Evolutionary conservation across 1,140 invertebrate species (phyloP).

Genomic region (Lysiphlebus fabarum): DNA sequence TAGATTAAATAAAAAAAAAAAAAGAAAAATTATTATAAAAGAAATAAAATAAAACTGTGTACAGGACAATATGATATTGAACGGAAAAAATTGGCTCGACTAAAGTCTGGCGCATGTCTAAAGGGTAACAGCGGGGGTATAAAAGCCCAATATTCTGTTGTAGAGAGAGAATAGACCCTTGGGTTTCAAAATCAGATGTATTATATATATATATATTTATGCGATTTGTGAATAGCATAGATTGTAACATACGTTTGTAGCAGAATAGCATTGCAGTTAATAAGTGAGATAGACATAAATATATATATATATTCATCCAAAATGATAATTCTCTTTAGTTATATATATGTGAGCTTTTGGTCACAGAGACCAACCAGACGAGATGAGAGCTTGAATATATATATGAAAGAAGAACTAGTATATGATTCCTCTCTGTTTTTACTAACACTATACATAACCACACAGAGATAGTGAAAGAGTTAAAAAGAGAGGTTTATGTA

Average conservation of each 20-base stretch:
- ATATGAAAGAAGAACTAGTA: neutral
- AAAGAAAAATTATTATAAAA: neutral
- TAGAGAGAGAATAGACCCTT: conserved; percentile 2
- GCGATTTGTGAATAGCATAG: neutral
- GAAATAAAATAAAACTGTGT: conserved; percentile 5
- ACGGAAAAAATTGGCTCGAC: conserved; percentile 21
- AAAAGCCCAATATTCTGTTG: conserved; percentile 17
- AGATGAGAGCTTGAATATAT: neutral
- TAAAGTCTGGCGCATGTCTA: conserved; percentile 18
- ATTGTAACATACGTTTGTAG: conserved; percentile 20
- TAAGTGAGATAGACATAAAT: no score
- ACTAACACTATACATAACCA: neutral
- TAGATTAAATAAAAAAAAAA: neutral
- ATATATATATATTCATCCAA: no score
- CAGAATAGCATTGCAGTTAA: neutral
- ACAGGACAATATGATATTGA: conserved; percentile 19
- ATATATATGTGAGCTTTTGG: no score
- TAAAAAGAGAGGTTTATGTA: conserved; percentile 1
- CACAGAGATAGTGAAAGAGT: neutral
- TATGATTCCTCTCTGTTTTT: neutral
- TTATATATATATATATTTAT: conserved; percentile 15
- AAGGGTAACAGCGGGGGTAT: conserved; percentile 8
- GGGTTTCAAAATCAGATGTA: neutral
- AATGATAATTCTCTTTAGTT: no score
- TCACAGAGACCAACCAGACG: no score